phyloP scores from a whole-genome alignment of 1,140 invertebrate species.

The Grapholita molesta region DNA sequence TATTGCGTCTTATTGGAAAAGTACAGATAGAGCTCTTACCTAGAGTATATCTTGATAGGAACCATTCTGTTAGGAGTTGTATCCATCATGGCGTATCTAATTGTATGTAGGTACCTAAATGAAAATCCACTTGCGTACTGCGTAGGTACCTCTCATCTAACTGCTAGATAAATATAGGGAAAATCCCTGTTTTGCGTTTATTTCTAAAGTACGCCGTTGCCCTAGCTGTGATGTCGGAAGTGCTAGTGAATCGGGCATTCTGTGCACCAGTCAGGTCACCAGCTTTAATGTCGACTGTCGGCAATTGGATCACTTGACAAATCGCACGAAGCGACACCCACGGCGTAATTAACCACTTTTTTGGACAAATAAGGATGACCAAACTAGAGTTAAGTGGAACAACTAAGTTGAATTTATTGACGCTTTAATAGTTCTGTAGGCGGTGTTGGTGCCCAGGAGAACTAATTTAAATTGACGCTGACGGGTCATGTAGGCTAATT shows the following conservation, averaged over 20 bases:
- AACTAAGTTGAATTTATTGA: slow-evolving; percentile 6
- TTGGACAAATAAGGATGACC: slow-evolving; percentile 1
- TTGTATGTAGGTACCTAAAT: neutral
- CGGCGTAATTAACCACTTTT: slow-evolving; percentile 17
- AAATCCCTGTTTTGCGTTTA: too few relatives aligned
- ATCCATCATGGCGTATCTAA: neutral
- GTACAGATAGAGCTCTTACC: neutral
- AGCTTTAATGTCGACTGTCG: neutral
- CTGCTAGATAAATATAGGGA: too few relatives aligned
- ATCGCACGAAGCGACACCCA: slow-evolving; percentile 18
- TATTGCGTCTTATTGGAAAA: slow-evolving; percentile 3
- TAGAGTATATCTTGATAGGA: neutral
- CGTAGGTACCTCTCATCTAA: too few relatives aligned
- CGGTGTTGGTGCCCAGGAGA: neutral
- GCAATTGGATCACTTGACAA: slow-evolving; percentile 23
- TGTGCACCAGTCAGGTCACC: neutral
- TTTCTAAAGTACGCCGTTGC: too few relatives aligned
- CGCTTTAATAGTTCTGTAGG: slow-evolving; percentile 6
- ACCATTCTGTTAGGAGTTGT: neutral
- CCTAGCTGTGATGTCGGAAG: slow-evolving; percentile 8
- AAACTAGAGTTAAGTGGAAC: neutral
- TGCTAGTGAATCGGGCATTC: slow-evolving; percentile 24
- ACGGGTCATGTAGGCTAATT: too few relatives aligned
- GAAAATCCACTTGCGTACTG: neutral
- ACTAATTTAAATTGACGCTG: neutral